Base-by-base conservation (phyloP, 2,888 invertebrate species). In the Cryptocephalus primarius region DNA sequence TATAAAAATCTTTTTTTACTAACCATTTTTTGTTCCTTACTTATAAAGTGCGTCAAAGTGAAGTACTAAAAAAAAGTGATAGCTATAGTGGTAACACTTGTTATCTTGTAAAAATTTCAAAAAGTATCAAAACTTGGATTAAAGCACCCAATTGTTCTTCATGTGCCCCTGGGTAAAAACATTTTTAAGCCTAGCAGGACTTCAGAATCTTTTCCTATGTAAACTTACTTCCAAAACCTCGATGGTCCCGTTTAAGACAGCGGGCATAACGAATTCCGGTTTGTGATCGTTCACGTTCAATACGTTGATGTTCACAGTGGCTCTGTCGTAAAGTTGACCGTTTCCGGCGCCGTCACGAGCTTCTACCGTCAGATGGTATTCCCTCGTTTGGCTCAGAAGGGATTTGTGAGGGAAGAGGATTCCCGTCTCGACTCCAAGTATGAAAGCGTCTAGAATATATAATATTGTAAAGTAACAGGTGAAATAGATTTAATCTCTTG, bases 271-370 rank as follows among this genome's bases (percentile, higher is more conserved):
- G 66, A 91, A 91, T 47, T 78, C 77, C 0, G 93, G 94, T 41
- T 83, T 81, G 63, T 88, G 82, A 55, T 87, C 82, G 71, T 91
- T 91, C 1, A 89, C 85, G 48, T 85, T 83, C 13, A 83, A 72
- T 33, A 90, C 85, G 39, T 80, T 76, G 44, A 94, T 82, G 55
- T 83, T 78, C 2, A 92, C 83, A n/a, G 73, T 72, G 1, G 90
- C 83, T 1, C 72, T 72, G 61, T 84, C 88, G 0, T 73, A 71
- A 61, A 81, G 76, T 0, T 76, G 75, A 2, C 83, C 85, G 11
- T 71, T 72, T 1, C 86, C 85, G 9, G 76, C 80, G 8, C 76
- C 80, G 67, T 94, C 92, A 6, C 80, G 76, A 0, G 88, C 93
- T 52, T 82, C 78, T n/a, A 71, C 59, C 13, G 66, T 62, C 34